phyloP scores from a whole-genome alignment of 1,140 invertebrate species.

The Asobara japonica region DNA sequence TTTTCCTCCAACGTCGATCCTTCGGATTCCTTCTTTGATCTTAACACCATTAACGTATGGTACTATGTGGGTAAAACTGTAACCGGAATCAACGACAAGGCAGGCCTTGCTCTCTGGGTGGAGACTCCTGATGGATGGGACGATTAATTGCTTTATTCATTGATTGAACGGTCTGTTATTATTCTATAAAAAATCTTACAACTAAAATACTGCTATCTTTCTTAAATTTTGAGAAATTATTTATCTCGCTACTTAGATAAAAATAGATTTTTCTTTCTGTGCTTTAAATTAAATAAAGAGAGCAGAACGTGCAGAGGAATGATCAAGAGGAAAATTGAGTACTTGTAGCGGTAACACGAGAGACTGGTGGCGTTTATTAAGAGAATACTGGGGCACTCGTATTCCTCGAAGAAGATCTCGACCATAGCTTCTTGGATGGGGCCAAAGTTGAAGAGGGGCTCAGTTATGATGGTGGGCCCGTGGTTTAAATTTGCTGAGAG shows the following conservation, averaged over 20 bases:
- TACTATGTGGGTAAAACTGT: constrained; percentile 95
- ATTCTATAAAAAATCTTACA: too few relatives aligned
- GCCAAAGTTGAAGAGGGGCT: constrained; percentile 94
- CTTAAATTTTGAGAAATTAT: too few relatives aligned
- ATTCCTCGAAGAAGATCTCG: constrained; percentile 98
- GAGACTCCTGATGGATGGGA: too few relatives aligned
- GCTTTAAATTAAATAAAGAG: too few relatives aligned
- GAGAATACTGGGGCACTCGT: constrained; percentile 87
- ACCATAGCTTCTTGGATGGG: constrained; percentile 92
- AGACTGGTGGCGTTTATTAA: constrained; percentile 81
- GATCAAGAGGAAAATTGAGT: too few relatives aligned
- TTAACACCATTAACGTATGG: constrained; percentile 94
- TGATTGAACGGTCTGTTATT: too few relatives aligned
- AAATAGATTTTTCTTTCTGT: too few relatives aligned
- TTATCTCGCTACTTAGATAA: too few relatives aligned
- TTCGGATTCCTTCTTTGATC: constrained; percentile 78
- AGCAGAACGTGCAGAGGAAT: too few relatives aligned
- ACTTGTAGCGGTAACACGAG: constrained; percentile 74
- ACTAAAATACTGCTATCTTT: too few relatives aligned
- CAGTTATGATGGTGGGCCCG: constrained; percentile 88
- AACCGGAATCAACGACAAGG: constrained; percentile 92
- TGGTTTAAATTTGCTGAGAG: constrained; percentile 82
- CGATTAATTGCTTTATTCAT: too few relatives aligned
- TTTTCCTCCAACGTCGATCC: constrained; percentile 97
- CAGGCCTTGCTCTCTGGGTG: constrained; percentile 76